Evolutionary conservation across 2,888 invertebrate species (phyloP).

Genomic region (Macrophya alboannulata): DNA sequence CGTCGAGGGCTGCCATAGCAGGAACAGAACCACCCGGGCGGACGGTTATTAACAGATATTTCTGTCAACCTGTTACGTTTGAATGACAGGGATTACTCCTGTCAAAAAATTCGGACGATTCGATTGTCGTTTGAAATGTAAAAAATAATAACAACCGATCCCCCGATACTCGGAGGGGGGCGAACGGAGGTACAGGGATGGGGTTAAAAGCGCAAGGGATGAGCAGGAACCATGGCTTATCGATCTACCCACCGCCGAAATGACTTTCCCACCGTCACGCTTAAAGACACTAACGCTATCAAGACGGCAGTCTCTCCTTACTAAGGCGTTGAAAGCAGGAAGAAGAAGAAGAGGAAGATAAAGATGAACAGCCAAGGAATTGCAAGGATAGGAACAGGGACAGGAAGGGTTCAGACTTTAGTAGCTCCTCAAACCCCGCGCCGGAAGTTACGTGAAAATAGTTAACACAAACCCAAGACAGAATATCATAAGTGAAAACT

Average conservation of each 20-base stretch:
- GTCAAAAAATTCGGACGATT: not conserved
- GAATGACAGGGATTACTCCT: constrained; percentile 41
- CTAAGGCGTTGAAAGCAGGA: constrained; percentile 1
- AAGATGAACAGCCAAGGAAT: constrained; percentile 1
- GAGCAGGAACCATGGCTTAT: constrained; percentile 39
- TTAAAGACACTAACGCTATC: constrained; percentile 51
- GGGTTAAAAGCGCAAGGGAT: not conserved
- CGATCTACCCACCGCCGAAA: constrained; percentile 10
- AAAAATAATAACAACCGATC: constrained; percentile 8
- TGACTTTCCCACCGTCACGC: constrained; percentile 43
- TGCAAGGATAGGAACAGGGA: not conserved
- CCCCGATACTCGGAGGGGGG: not conserved
- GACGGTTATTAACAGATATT: constrained; percentile 47
- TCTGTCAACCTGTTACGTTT: constrained; percentile 33
- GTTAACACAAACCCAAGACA: not conserved
- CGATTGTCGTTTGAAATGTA: constrained; percentile 25
- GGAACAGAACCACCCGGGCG: not conserved
- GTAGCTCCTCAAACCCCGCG: not conserved
- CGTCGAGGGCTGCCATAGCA: not conserved
- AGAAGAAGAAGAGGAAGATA: constrained; percentile 1
- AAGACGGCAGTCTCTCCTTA: constrained; percentile 17
- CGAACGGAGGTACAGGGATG: not conserved
- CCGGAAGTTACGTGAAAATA: constrained; percentile 28
- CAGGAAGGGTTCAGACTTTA: constrained; percentile 38
- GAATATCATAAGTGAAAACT: not conserved